Conservation (phyloP, 2,888 invertebrate species). For the Amiota mariae region DNA sequence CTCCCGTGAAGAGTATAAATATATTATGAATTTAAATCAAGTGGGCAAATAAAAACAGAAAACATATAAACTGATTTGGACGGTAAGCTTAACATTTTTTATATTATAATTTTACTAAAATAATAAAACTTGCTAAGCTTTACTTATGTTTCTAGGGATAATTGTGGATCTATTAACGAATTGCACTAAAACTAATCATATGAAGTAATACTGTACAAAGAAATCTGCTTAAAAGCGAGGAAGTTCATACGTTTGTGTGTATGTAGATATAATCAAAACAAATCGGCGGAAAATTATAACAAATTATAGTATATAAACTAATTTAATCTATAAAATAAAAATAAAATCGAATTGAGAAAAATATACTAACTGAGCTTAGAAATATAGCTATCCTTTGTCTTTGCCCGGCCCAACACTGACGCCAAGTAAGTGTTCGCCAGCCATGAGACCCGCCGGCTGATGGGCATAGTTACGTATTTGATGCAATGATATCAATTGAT, state of each 20-base stretch:
- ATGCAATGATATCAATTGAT: slow-evolving; percentile 94
- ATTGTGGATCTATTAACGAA: slow-evolving; percentile 33
- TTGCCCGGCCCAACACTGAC: slow-evolving; percentile 73
- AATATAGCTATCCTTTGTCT: slow-evolving; percentile 73
- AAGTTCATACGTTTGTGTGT: background rate
- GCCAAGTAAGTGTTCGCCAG: slow-evolving; percentile 79
- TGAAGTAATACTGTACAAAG: slow-evolving; percentile 63
- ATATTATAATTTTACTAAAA: slow-evolving; percentile 45
- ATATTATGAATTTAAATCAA: too few relatives aligned
- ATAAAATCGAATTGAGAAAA: slow-evolving; percentile 37
- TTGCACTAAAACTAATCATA: slow-evolving; percentile 54
- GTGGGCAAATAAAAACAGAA: background rate
- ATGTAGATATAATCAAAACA: slow-evolving; percentile 20
- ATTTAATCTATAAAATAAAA: slow-evolving; percentile 2
- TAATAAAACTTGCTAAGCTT: too few relatives aligned
- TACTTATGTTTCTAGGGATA: slow-evolving; percentile 24
- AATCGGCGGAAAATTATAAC: slow-evolving; percentile 45
- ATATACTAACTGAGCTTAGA: slow-evolving; percentile 58
- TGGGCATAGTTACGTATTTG: slow-evolving; percentile 97
- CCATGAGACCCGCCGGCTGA: slow-evolving; percentile 85
- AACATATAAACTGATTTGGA: slow-evolving; percentile 42
- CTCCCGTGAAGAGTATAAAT: too few relatives aligned
- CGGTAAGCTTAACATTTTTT: slow-evolving; percentile 44
- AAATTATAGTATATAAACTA: background rate
- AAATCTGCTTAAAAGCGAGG: slow-evolving; percentile 12